These are phyloP conservation scores for Eulemur coronatus DNA, from an alignment of 2,797 vertebrate species.

Conservation along the genomic window DNA sequence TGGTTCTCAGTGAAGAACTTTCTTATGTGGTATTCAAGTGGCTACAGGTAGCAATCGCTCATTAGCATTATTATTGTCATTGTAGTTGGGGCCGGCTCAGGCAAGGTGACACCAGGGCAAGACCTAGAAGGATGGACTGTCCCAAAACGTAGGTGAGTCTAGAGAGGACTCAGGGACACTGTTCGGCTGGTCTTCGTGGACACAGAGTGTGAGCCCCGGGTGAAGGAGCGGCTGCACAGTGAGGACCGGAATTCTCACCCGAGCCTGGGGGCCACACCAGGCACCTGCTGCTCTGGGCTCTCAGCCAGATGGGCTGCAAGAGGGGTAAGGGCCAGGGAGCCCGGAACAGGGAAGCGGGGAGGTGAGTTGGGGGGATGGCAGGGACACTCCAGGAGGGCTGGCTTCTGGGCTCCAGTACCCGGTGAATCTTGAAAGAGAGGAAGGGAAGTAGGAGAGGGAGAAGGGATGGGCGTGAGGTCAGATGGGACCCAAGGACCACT, in stretches of 20 bases:
- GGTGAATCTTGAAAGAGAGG: background rate
- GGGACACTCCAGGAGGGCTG: background rate
- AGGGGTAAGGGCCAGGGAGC: background rate
- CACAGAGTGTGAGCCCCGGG: rapidly evolving
- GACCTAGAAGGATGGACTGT: background rate
- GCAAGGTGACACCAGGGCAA: background rate
- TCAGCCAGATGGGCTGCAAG: background rate
- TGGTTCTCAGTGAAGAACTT: background rate
- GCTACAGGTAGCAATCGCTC: rapidly evolving
- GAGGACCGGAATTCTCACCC: background rate
- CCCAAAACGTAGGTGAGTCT: too few species aligned
- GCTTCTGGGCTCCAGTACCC: background rate
- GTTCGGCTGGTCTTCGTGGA: rapidly evolving
- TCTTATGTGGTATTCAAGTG: rapidly evolving
- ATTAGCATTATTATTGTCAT: rapidly evolving
- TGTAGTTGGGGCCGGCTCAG: background rate
- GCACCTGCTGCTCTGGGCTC: background rate
- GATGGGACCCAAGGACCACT: background rate
- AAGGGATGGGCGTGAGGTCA: background rate
- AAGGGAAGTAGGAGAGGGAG: too few species aligned
- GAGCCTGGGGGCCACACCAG: too few species aligned
- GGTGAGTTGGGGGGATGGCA: too few species aligned
- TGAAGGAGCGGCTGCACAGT: background rate
- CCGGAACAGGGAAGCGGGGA: rapidly evolving
- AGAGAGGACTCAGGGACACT: background rate